Evolutionary conservation across 1,140 invertebrate species (phyloP), one percentile per base, ranked within the genome.

Genomic region (Drosophila dunni): DNA sequence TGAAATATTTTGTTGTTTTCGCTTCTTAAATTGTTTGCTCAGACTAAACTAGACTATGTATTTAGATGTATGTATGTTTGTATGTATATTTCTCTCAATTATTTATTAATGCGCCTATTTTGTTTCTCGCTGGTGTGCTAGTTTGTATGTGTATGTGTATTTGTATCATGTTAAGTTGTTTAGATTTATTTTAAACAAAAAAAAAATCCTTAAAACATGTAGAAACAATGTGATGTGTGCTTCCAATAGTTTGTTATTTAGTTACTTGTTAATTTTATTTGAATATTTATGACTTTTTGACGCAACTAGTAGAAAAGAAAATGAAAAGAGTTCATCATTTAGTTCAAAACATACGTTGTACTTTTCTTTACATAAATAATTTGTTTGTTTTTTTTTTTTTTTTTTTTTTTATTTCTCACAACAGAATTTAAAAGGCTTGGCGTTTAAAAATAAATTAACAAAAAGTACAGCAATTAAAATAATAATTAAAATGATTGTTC

Each of bases 371-470:
- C 42, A 76, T 79, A 68, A 80, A 76, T 83, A 64, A 54, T 44
- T 53, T 65, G 40, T 74, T 62, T 64, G 15, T 48, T 17, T 54
- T 7, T 60, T 42, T 45, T 73, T 45, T 60, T 75, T 58, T 66
- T 71, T 29, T 56, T 58, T 54, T 42, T 66, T 60, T 62, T 56
- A 38, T 29, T 58, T 73, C 65, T 79, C 72, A 84, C 81, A 84
- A 81, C 71, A 86, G 54, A 66, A 77, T 79, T 79, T 62, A 73
- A 86, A 85, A 88, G 64, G 74, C 71, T 67, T 68, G 46, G 66
- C 63, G 58, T 78, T 77, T 88, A 83, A 80, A 83, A 88, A 89
- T 88, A 88, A 88, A 89, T 88, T 83, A 88, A 88, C 80, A 88
- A 78, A 65, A 67, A 73, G 61, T 74, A 75, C 72, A 75, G 62